phyloP scores from a whole-genome alignment of 2,113 vertebrate genomes.

The Perccottus glenii region DNA sequence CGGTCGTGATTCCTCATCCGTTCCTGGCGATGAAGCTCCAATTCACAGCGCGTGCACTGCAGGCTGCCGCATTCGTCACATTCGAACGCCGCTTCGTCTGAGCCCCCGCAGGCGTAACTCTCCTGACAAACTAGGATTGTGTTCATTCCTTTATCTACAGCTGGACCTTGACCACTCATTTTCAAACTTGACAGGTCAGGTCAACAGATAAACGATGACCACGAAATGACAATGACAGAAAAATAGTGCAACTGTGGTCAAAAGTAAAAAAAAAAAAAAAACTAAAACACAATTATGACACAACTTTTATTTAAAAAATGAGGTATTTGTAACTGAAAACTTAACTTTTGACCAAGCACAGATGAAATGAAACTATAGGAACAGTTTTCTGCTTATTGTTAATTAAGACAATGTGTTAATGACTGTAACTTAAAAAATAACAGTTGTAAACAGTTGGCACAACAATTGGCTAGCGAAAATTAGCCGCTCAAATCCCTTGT shows the following conservation, averaged over 20 bases:
- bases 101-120: constrained; percentile 93
- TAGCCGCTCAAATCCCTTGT: constrained; percentile 25
- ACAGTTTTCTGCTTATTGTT: background rate
- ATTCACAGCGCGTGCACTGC: constrained; percentile 92
- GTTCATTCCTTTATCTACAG: constrained; percentile 84
- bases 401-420: background rate
- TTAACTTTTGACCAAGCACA: background rate
- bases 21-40: constrained; percentile 92
- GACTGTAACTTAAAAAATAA: constrained; percentile 6
- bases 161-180: constrained; percentile 87
- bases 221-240: background rate
- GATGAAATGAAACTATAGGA: background rate
- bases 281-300: constrained; percentile 4
- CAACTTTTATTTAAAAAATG: background rate
- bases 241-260: background rate
- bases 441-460: constrained; percentile 9
- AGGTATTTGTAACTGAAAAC: constrained; percentile 10
- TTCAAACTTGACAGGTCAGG: constrained; percentile 37
- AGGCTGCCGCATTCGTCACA: constrained; percentile 96
- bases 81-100: constrained; percentile 90
- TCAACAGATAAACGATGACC: background rate
- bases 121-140: constrained; percentile 89
- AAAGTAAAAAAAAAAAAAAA: background rate
- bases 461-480: constrained; percentile 35
- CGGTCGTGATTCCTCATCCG: constrained; percentile 92